Conservation (phyloP, 2,888 invertebrate genomes). For the Zhengitettix transpicula region DNA sequence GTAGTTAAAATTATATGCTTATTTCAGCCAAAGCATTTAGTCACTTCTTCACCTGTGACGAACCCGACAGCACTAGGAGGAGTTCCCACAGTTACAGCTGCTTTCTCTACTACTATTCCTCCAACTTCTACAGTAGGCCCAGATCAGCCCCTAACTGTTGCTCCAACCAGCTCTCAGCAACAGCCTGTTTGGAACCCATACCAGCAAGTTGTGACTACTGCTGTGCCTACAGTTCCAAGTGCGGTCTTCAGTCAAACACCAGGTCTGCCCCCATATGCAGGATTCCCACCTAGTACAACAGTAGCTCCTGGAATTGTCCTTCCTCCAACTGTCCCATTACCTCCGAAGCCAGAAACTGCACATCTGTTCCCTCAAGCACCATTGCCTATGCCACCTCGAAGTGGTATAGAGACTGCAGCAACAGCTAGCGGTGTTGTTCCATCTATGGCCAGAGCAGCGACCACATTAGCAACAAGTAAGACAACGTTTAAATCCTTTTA, state of each 20-base stretch:
- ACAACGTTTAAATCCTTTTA: too few relatives aligned
- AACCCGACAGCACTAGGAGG: slow-evolving; percentile 8
- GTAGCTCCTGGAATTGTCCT: too few relatives aligned
- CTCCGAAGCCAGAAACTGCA: slow-evolving; percentile 6
- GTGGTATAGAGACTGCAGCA: slow-evolving; percentile 15
- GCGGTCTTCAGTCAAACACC: background rate
- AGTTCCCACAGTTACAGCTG: slow-evolving; percentile 3
- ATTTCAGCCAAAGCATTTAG: too few relatives aligned
- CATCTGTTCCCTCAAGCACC: slow-evolving; percentile 14
- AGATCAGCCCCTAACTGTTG: background rate
- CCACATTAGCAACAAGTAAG: slow-evolving; percentile 15
- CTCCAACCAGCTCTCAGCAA: background rate
- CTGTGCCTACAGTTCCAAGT: background rate
- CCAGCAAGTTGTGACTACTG: too few relatives aligned
- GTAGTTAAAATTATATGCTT: too few relatives aligned
- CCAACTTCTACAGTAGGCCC: background rate
- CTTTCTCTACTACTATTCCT: background rate
- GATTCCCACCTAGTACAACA: too few relatives aligned
- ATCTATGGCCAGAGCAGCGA: slow-evolving; percentile 15
- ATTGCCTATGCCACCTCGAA: slow-evolving; percentile 12
- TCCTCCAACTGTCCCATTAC: background rate
- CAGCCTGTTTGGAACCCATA: too few relatives aligned
- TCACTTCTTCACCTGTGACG: background rate
- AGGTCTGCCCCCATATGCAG: background rate
- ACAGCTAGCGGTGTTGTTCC: slow-evolving; percentile 16